phyloP scores from a whole-genome alignment of 2,113 vertebrate genomes.

The Phodopus roborovskii region DNA sequence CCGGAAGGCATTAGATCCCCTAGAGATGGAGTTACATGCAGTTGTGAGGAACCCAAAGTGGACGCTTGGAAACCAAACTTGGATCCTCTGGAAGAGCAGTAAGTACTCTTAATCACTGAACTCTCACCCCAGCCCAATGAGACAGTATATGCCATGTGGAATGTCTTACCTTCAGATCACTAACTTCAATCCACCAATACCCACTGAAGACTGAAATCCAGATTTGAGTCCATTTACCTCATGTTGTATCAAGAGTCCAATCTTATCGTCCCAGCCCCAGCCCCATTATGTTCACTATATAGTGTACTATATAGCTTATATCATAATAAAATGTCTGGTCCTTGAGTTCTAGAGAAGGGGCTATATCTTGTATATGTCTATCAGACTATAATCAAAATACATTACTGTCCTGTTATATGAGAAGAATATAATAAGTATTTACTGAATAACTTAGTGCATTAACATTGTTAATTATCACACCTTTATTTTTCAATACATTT shows the following conservation, averaged over 20 bases:
- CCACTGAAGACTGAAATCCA: slow-evolving; percentile 4
- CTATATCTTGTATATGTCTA: not conserved
- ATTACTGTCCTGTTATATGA: not conserved
- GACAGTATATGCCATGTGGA: not conserved
- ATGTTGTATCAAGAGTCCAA: not conserved
- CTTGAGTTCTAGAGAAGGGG: not conserved
- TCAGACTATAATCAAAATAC: not conserved
- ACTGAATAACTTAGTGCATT: slow-evolving; percentile 30
- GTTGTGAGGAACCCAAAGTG: not conserved
- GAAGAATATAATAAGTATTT: slow-evolving; percentile 27
- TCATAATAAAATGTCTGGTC: not conserved
- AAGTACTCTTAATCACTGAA: not conserved
- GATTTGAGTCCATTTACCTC: not conserved
- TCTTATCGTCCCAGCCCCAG: not conserved
- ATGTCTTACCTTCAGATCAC: not conserved
- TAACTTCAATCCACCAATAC: not conserved
- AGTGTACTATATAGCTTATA: not conserved
- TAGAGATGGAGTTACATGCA: not conserved
- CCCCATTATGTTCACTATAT: not conserved
- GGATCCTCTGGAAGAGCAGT: not conserved
- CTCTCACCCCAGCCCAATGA: not conserved
- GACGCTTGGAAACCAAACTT: not conserved
- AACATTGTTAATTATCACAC: slow-evolving; percentile 30
- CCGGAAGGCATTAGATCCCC: no score
- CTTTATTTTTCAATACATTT: slow-evolving; percentile 65